Base-by-base conservation (phyloP, 2,797 vertebrate species). In the Falco columbarius region DNA sequence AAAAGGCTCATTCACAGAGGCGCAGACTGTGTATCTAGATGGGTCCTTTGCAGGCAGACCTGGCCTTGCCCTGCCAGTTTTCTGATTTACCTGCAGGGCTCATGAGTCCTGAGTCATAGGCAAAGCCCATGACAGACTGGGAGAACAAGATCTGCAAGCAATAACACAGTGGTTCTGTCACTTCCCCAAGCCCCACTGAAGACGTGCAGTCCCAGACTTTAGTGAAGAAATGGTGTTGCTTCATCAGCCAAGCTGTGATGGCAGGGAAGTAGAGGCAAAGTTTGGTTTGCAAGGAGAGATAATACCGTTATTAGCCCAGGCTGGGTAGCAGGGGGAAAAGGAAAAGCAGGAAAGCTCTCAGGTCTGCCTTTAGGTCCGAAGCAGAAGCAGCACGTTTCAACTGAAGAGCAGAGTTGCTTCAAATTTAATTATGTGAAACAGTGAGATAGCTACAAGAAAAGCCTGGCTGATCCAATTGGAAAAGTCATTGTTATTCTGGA, bases 301-400 rank as follows among this genome's bases (percentile, higher is more conserved):
- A 7, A 49, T 38, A 36, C 30, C 3, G 0, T 72, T 20, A 32
- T 68, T 89, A 79, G 6, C 17, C 18, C 34, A 17, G 11, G 9
- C 30, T 3, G 19, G 23, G 19, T 44, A 24, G 26, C 5, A 32
- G 44, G 3, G 47, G 22, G 4, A 14, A 68, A 81, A 51, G 12
- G 18, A 66, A 56, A 89, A 67, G 5, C 9, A 24, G 75, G 49
- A 89, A 32, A 86, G 7, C 5, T n/a, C 9, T 62, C 12, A 12
- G 62, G 1, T 1, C 9, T 26, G 40, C 24, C 55, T 12, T 19
- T 7, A 59, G 29, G 13, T 14, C 8, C 1, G 2, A 38, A 62
- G 40, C 32, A 70, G 32, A 44, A 38, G 51, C 34, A 71, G 26
- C 11, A 4, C 9, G 6, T 36, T 54, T 32, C 8, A 5, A 71